These are phyloP conservation scores for Callocephalon fimbriatum DNA, from an alignment of 2,113 vertebrate species.

Conservation along the genomic window DNA sequence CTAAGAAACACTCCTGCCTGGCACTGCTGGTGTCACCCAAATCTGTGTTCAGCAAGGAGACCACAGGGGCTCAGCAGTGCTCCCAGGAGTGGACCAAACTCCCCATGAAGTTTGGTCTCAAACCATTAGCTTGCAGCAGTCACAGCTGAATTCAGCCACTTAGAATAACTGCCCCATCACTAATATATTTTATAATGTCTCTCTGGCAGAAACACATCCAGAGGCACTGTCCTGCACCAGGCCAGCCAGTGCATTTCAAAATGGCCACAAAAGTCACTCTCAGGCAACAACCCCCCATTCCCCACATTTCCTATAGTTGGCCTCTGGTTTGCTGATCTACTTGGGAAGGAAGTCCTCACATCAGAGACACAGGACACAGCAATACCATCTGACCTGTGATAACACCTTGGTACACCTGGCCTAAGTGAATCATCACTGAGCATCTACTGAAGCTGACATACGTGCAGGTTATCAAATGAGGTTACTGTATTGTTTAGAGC, in stretches of 20 bases:
- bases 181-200: not conserved
- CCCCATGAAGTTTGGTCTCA: not conserved
- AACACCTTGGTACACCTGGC: not conserved
- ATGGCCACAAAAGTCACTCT: not conserved
- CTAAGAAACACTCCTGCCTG: not conserved
- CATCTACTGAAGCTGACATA: not conserved
- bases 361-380: not conserved
- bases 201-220: not conserved
- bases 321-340: not conserved
- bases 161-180: not conserved
- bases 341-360: rapidly evolving
- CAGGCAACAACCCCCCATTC: not conserved
- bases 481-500: not conserved
- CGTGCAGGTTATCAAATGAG: not conserved
- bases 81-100: not conserved
- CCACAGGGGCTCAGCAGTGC: not conserved
- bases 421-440: not conserved
- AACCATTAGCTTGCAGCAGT: not conserved
- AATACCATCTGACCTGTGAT: not conserved
- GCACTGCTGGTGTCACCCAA: not conserved
- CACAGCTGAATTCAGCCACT: not conserved
- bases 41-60: not conserved
- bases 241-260: not conserved
- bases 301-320: not conserved
- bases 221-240: not conserved